Conservation (phyloP, 2,797 vertebrate species). For the Falco peregrinus region DNA sequence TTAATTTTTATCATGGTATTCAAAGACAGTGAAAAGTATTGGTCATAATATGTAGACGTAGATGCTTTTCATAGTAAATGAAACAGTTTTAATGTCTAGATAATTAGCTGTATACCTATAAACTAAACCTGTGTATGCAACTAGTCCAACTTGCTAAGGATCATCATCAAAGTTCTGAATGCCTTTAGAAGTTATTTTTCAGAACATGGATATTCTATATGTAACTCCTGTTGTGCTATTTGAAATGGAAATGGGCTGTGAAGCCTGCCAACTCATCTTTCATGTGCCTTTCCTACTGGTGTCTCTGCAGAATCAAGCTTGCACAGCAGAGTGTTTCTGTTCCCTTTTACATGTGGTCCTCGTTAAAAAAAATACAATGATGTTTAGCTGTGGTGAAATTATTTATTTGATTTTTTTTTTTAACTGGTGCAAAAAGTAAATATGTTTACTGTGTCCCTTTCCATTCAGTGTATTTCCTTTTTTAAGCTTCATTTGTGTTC, state of each 20-base stretch:
- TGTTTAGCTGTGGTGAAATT: constrained; percentile 19
- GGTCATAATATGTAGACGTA: not conserved
- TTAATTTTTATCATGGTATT: not conserved
- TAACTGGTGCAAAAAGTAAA: constrained; percentile 39
- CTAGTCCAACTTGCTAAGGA: not conserved
- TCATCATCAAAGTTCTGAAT: not conserved
- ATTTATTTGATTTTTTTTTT: not conserved
- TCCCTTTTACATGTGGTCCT: constrained; percentile 63
- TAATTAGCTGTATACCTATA: not conserved
- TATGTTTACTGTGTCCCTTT: constrained; percentile 28
- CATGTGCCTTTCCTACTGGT: constrained; percentile 47
- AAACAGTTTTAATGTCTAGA: not conserved
- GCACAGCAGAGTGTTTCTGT: not conserved
- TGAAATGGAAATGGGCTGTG: not conserved
- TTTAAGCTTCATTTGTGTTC: constrained; percentile 62
- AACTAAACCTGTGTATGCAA: not conserved
- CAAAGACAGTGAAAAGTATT: not conserved
- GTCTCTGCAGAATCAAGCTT: constrained; percentile 20
- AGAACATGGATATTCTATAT: not conserved
- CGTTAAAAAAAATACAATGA: constrained; percentile 56
- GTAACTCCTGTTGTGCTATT: not conserved
- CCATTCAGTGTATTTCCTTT: constrained; percentile 57
- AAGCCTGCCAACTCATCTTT: constrained; percentile 52
- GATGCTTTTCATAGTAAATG: not conserved
- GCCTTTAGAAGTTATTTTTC: not conserved